These are phyloP conservation scores for Paraescarpia echinospica DNA, from an alignment of 1,140 invertebrate species.

Conservation along the genomic window DNA sequence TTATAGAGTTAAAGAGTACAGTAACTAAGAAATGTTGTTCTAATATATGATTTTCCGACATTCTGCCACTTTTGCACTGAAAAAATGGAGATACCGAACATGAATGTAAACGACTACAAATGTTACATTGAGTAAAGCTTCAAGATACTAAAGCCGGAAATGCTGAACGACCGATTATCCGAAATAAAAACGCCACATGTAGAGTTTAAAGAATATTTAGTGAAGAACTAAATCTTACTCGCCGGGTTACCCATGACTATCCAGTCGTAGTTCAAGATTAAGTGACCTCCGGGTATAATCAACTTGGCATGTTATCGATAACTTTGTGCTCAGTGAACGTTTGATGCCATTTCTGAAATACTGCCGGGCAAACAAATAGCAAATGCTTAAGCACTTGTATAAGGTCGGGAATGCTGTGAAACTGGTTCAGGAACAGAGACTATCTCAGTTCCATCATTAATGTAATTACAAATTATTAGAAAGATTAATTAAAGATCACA, in stretches of 20 bases:
- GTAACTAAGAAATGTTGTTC: too few relatives aligned
- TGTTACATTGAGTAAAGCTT: neutral
- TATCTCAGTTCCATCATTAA: neutral
- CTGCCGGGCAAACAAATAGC: neutral
- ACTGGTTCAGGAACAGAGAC: neutral
- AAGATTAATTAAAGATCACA: too few relatives aligned
- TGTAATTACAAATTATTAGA: neutral
- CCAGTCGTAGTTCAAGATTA: neutral
- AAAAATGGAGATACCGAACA: neutral
- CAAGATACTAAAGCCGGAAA: neutral
- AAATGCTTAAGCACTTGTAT: neutral
- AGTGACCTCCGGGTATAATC: neutral
- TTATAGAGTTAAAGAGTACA: too few relatives aligned
- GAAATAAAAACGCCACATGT: neutral
- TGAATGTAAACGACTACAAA: neutral
- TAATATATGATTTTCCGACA: too few relatives aligned
- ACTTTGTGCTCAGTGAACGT: neutral
- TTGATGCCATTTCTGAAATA: neutral
- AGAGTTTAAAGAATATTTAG: neutral
- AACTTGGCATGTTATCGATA: neutral
- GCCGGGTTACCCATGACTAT: neutral
- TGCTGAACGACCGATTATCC: neutral
- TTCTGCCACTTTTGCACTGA: too few relatives aligned
- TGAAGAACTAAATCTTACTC: neutral
- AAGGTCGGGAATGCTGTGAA: neutral